Conservation (phyloP, 2,888 invertebrate species). For the Empis stercorea region DNA sequence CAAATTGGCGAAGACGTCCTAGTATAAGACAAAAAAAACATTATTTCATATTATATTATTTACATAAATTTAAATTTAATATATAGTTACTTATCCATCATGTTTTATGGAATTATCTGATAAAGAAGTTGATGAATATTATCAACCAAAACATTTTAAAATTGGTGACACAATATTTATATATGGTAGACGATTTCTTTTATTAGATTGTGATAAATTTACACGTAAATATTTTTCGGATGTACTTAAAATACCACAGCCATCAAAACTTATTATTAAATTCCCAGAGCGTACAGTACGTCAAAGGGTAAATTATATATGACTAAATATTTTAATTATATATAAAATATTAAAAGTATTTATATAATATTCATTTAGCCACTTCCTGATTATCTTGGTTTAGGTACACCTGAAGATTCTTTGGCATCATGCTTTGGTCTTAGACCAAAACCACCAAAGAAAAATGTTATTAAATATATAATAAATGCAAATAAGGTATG, state of each 20-base stretch:
- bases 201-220: constrained; percentile 69
- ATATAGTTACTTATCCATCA: constrained; percentile 46
- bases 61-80: not conserved
- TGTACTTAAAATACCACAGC: constrained; percentile 17
- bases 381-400: constrained; percentile 21
- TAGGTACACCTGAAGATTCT: constrained; percentile 67
- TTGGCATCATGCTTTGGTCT: constrained; percentile 57
- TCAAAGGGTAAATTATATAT: constrained; percentile 12
- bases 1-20: constrained; percentile 52
- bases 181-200: constrained; percentile 55
- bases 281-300: constrained; percentile 19
- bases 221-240: constrained; percentile 61
- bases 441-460: constrained; percentile 57
- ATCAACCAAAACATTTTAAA: constrained; percentile 61
- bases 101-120: constrained; percentile 56
- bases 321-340: not conserved
- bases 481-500: constrained; percentile 53
- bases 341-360: not conserved
- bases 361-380: constrained; percentile 5
- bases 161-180: constrained; percentile 60
- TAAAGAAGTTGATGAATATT: constrained; percentile 62
- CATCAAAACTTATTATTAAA: constrained; percentile 26
- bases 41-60: not conserved
- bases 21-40: constrained; percentile 23
- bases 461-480: constrained; percentile 61